A percentile compares a stretch with the other conserved stretches of the same genome.
Conservation (phyloP, 2,113 vertebrate genomes). For the Arenaria interpres region DNA sequence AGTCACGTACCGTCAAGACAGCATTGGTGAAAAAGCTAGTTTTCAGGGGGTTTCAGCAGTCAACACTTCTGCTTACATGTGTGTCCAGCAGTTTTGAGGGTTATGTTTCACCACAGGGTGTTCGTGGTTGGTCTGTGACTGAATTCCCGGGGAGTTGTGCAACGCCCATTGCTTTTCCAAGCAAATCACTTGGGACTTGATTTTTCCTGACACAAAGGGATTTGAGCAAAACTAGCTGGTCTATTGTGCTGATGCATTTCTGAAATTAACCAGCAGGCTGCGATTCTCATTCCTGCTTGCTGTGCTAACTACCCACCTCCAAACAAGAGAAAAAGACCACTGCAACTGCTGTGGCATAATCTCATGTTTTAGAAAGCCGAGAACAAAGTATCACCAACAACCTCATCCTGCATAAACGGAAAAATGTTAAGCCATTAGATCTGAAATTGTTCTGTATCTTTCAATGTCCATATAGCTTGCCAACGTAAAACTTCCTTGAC, state of each 20-base stretch:
- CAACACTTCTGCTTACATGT: neutral
- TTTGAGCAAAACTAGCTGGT: neutral
- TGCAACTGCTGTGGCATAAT: neutral
- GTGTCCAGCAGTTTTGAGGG: neutral
- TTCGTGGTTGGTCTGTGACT: neutral
- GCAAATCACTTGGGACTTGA: neutral
- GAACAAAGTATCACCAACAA: neutral
- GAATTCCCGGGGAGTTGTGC: fast-evolving
- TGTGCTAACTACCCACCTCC: fast-evolving
- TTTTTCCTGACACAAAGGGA: neutral
- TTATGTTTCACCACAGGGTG: neutral
- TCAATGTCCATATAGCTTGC: neutral
- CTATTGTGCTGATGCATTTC: neutral
- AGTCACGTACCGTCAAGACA: neutral
- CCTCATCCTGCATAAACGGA: neutral
- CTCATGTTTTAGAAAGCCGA: neutral
- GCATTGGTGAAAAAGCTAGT: neutral
- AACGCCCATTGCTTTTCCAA: neutral
- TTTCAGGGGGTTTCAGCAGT: neutral
- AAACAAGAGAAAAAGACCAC: neutral
- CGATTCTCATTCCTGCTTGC: fast-evolving
- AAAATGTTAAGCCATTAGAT: neutral
- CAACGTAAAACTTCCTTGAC: neutral
- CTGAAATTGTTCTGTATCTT: neutral
- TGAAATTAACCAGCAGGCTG: neutral